A percentile compares a stretch with the other conserved stretches of the same genome.
These are phyloP conservation scores for Acanthochromis polyacanthus DNA, from an alignment of 2,113 vertebrate species.

Conservation along the genomic window DNA sequence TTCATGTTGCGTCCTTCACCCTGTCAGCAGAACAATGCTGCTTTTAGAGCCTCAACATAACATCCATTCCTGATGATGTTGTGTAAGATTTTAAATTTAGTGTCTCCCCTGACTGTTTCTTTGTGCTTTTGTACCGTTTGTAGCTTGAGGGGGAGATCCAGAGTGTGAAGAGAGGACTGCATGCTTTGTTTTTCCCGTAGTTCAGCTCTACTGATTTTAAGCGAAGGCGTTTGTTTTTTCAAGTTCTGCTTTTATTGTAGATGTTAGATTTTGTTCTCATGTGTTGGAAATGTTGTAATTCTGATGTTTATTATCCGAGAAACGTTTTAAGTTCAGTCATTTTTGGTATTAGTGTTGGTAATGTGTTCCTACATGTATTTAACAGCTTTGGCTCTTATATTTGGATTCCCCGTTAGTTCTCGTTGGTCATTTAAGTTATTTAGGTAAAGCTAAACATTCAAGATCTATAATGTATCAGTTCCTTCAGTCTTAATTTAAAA, in stretches of 20 bases:
- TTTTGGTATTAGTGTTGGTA: constrained; percentile 24
- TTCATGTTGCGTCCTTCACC: constrained; percentile 12
- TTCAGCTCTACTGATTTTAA: constrained; percentile 12
- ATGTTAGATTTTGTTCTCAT: not conserved
- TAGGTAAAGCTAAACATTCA: constrained; percentile 3
- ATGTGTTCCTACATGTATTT: not conserved
- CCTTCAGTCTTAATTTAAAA: constrained; percentile 31
- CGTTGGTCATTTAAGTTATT: constrained; percentile 33
- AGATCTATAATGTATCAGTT: constrained; percentile 24
- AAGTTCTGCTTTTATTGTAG: constrained; percentile 41
- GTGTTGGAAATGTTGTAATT: constrained; percentile 28
- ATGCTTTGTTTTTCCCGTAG: constrained; percentile 77
- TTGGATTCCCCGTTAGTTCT: constrained; percentile 56
- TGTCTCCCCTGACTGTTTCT: constrained; percentile 17
- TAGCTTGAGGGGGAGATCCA: constrained; percentile 83
- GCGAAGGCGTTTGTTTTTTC: constrained; percentile 24
- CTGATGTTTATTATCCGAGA: constrained; percentile 11
- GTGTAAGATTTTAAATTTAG: constrained; percentile 9
- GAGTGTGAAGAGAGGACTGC: constrained; percentile 81
- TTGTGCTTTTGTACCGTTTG: constrained; percentile 43
- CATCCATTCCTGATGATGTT: constrained; percentile 8
- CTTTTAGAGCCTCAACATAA: not conserved
- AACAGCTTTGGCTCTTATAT: not conserved
- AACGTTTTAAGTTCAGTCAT: not conserved
- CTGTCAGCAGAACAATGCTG: constrained; percentile 15